Conservation (phyloP, 30 jellyfish, hydroid and myxozoan species). For the Turritopsis dohrnii region DNA sequence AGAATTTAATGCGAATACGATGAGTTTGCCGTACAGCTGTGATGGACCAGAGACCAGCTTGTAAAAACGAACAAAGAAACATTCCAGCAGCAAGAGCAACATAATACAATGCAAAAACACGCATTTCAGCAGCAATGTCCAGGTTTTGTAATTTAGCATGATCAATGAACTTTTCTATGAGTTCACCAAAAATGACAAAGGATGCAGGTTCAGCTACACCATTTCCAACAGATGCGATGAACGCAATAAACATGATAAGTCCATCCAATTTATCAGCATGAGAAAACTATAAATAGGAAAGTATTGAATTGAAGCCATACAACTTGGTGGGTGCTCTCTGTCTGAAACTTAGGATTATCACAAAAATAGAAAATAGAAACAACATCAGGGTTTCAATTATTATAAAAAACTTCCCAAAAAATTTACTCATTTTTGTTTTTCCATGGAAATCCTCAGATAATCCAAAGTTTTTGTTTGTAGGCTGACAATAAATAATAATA, state of each 20-base stretch:
- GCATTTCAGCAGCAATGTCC: constrained; percentile 63
- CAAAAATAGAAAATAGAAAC: too few relatives aligned
- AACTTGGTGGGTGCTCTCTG: too few relatives aligned
- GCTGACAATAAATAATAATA: too few relatives aligned
- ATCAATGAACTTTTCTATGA: constrained; percentile 56
- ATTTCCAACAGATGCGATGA: constrained; percentile 71
- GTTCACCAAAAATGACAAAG: constrained; percentile 69
- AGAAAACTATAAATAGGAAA: constrained; percentile 43
- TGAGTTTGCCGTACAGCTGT: constrained; percentile 74
- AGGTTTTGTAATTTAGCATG: constrained; percentile 29
- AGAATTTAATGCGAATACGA: constrained; percentile 55
- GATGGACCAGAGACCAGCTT: constrained; percentile 76
- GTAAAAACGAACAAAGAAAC: constrained; percentile 67
- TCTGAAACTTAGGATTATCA: too few relatives aligned
- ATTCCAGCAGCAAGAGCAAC: constrained; percentile 54
- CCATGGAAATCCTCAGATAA: too few relatives aligned
- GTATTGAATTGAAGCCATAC: too few relatives aligned
- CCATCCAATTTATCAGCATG: constrained; percentile 56
- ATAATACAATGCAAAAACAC: constrained; percentile 63
- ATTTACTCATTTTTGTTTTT: too few relatives aligned
- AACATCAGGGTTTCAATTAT: too few relatives aligned
- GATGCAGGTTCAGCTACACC: constrained; percentile 86
- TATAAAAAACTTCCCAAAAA: too few relatives aligned
- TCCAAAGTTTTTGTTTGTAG: too few relatives aligned
- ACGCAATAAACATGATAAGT: constrained; percentile 51